phyloP scores from a whole-genome alignment of 2,888 invertebrate species.

The Euproctis similis region DNA sequence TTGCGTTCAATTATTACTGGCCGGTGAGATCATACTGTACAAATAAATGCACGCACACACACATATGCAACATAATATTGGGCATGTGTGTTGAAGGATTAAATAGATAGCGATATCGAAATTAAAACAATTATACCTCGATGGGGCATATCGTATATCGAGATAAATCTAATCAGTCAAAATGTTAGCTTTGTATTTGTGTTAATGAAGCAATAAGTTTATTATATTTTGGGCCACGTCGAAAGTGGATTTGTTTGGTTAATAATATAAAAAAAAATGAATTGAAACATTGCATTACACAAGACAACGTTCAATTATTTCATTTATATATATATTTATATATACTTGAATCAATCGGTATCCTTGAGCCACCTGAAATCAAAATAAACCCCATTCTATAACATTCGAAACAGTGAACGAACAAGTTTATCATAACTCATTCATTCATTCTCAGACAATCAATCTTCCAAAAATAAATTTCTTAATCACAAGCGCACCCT shows the following conservation, averaged over 20 bases:
- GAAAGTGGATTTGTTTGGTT: constrained; percentile 35
- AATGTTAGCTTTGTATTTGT: constrained; percentile 17
- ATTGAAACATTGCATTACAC: constrained; percentile 16
- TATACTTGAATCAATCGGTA: constrained; percentile 64
- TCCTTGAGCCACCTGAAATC: constrained; percentile 67
- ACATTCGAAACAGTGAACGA: constrained; percentile 5
- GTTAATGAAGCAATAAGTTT: constrained; percentile 23
- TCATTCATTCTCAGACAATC: too few species aligned
- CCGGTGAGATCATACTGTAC: too few species aligned
- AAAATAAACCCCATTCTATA: constrained; percentile 26
- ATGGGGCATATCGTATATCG: constrained; percentile 9
- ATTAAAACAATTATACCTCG: constrained; percentile 12
- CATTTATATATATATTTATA: too few species aligned
- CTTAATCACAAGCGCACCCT: not conserved
- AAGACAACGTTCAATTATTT: constrained; percentile 27
- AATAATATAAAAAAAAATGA: constrained; percentile 3
- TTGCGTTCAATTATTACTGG: constrained; percentile 7
- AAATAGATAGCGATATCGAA: constrained; percentile 13
- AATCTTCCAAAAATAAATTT: too few species aligned
- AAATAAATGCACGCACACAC: constrained; percentile 6
- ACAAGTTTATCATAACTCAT: too few species aligned
- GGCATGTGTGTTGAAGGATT: constrained; percentile 6
- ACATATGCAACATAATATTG: constrained; percentile 9
- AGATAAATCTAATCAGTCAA: constrained; percentile 9
- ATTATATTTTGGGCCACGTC: constrained; percentile 27